Base-by-base conservation (phyloP, 1,140 invertebrate species). In the Geopemphigus sp. region DNA sequence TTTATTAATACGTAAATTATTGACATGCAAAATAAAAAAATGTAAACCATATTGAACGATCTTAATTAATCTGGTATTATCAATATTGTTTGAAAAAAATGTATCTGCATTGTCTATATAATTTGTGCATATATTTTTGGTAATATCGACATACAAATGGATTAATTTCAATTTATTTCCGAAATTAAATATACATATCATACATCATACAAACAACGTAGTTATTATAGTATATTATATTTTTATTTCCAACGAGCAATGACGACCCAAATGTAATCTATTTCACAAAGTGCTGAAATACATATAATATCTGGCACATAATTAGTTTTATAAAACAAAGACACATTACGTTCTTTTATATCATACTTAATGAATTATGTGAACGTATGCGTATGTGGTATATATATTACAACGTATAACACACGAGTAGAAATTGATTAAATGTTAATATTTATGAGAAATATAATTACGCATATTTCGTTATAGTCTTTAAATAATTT, bases 271-370 rank as follows among this genome's bases (percentile, higher is more conserved):
- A 50, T 50, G 32, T 22, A 22, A 64, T 64, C 19, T 10, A 66
- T 66, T 68, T 47, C 22, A 59, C 12, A 68, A 24, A 47, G 14
- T 24, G 39, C 47, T 68, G 22, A 47, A 68, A 47, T 39, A 39
- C 32, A 39, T 47, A 17, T 47, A 68, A 24, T 24, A 68, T 17
- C 64, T 24, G 5, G 22, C 22, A 39, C n/a, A 68, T 68, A 47
- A 68, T 47, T 68, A 68, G 24, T 68, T 68, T 15, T 12, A 68
- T 2, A 15, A 68, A 14, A 68, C 64, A 68, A 68, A 68, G 64
- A 47, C 12, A 45, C 12, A 47, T 47, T 68, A 32, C 39, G 39
- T 68, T 22, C 45, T 24, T 66, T 22, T 22, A 24, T 22, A 66
- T 66, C n/a, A 66, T 47, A 66, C 39, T 47, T 66, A 66, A 66